phyloP scores from a whole-genome alignment of 2,113 vertebrate species.

The Regulus satrapa region DNA sequence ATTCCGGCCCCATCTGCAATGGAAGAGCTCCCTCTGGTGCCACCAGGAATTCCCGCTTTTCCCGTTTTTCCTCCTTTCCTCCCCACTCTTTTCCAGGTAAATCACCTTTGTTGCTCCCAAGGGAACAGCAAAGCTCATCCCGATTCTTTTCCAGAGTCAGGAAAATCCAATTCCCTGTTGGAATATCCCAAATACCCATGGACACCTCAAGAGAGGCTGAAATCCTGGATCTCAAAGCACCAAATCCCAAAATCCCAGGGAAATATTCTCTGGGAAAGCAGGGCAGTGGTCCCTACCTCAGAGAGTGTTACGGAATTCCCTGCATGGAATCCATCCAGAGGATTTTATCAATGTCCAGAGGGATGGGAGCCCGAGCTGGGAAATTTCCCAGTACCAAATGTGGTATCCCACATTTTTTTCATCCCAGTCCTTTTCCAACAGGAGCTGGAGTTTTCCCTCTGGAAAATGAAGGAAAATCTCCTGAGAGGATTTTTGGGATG shows the following conservation, averaged over 20 bases:
- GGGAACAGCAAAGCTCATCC: not conserved
- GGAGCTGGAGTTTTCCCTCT: not conserved
- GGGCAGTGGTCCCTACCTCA: no score
- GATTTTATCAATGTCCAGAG: not conserved
- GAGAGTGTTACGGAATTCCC: rapidly evolving
- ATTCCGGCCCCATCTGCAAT: not conserved
- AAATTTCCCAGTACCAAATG: rapidly evolving
- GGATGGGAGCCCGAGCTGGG: not conserved
- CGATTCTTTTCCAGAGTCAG: not conserved
- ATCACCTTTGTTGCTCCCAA: not conserved
- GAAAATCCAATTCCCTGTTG: rapidly evolving
- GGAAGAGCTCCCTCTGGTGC: conserved; percentile 64
- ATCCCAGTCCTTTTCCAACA: not conserved
- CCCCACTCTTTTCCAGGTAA: not conserved
- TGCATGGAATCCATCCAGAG: not conserved
- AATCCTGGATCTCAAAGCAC: not conserved
- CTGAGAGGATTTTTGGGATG: not conserved
- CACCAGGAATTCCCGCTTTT: not conserved
- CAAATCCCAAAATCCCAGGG: rapidly evolving
- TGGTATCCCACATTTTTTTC: rapidly evolving
- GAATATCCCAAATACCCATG: not conserved
- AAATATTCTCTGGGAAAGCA: not conserved
- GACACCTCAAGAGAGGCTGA: not conserved
- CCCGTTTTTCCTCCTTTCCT: not conserved
- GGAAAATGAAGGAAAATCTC: not conserved